These are phyloP conservation scores for Plestiodon gilberti DNA, from an alignment of 2,113 vertebrate species.

Conservation along the genomic window DNA sequence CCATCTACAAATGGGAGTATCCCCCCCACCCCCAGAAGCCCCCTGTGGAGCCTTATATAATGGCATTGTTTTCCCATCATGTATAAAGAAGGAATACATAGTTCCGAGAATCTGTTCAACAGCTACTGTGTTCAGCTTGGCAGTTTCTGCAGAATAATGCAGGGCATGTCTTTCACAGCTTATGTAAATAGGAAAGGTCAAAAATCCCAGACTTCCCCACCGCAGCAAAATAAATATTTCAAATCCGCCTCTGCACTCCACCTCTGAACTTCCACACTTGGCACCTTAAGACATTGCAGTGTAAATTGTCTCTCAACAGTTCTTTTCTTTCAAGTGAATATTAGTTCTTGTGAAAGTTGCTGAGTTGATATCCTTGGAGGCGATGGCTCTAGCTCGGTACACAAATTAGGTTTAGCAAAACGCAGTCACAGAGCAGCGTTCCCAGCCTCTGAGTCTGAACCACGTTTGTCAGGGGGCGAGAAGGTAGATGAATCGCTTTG, in stretches of 20 bases:
- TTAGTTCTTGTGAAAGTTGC: conserved; percentile 15
- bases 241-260: background rate
- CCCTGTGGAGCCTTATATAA: too few relatives aligned
- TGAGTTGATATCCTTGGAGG: background rate
- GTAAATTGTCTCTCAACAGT: conserved; percentile 7
- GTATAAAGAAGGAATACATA: background rate
- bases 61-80: background rate
- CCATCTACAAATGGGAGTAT: too few relatives aligned
- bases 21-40: too few relatives aligned
- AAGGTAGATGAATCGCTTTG: background rate
- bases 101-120: background rate
- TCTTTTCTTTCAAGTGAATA: conserved; percentile 10
- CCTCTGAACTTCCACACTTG: background rate
- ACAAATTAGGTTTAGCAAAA: conserved; percentile 20
- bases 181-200: background rate
- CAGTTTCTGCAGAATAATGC: background rate
- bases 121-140: background rate
- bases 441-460: background rate
- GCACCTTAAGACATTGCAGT: background rate
- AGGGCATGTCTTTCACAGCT: background rate
- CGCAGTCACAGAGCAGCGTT: background rate
- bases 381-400: background rate
- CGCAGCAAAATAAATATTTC: background rate
- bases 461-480: background rate
- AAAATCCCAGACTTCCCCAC: background rate